Base-by-base conservation (phyloP, 2,797 vertebrate genomes). In the Sardinella longiceps region DNA sequence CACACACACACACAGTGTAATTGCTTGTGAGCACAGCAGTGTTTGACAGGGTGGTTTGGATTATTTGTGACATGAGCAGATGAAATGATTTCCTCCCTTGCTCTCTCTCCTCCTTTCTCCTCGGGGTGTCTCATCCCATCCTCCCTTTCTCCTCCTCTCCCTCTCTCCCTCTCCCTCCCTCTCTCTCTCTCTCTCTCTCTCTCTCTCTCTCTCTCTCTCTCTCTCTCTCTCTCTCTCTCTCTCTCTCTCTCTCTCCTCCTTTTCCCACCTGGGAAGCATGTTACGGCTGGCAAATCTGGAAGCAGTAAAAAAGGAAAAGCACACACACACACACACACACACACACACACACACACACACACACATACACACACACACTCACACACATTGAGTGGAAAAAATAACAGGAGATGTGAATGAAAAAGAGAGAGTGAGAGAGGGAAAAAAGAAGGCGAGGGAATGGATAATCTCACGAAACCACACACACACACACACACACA, bases 211-310 rank as follows among this genome's bases (percentile, higher is more conserved):
- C 11, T 56, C 53, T n/a, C n/a, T n/a, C n/a, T n/a, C 51, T 56
- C 11, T 56, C 51, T 56, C 1, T 56, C 58, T 63, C 23, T 63
- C 60, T n/a, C 18, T 70, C 30, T 33, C 30, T 70, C 25, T 10
- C 60, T 63, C 58, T 12, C n/a, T 23, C n/a, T 28, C 6, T 7
- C 58, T 63, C 58, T 25, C 58, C 58, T 63, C 56, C 23, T 10
- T 70, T 14, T 30, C 30, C 63, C 87, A 86, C 81, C 85, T 88
- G 87, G 87, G 85, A 82, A 30, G 50, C 66, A 74, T 63, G 88
- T 83, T 66, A 83, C 14, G 80, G 80, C 80, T 86, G 39, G 60
- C 28, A 84, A 80, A 87, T 88, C 88, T 89, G 90, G 86, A 90
- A 87, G 80, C 87, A 48, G 87, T 89, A 88, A 87, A 90, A 66